phyloP scores from a whole-genome alignment of 2,888 invertebrate species.

The Eupithecia tripunctaria region DNA sequence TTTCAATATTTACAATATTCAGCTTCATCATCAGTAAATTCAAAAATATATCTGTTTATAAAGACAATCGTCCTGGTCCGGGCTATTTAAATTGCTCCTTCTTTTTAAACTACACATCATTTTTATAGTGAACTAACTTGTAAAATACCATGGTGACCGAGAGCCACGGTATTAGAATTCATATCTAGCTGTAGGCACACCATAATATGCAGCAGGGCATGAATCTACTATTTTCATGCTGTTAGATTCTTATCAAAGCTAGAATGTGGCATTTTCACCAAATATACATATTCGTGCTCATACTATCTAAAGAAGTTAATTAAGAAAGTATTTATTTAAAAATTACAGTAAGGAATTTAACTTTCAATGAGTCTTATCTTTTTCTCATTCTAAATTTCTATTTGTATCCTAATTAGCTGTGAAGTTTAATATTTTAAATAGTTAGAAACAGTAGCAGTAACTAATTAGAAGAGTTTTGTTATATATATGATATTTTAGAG shows the following conservation, averaged over 20 bases:
- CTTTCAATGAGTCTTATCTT: not conserved
- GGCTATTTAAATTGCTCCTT: not conserved
- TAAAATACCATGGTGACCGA: not conserved
- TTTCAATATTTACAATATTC: not conserved
- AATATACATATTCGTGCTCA: not conserved
- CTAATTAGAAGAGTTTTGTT: not conserved
- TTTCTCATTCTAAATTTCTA: not conserved
- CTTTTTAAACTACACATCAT: not conserved
- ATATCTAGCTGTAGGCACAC: not conserved
- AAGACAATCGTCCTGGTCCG: not conserved
- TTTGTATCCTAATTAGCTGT: constrained; percentile 22
- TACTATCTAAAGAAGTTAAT: constrained; percentile 4
- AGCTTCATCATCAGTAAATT: not conserved
- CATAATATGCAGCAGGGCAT: not conserved
- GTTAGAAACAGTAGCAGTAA: not conserved
- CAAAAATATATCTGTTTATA: not conserved
- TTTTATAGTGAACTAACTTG: not conserved
- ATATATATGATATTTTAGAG: not conserved
- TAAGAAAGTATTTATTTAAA: not conserved
- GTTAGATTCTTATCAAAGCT: not conserved
- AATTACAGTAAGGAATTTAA: constrained; percentile 4
- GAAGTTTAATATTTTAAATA: not conserved
- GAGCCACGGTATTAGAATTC: not conserved
- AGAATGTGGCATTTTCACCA: not conserved
- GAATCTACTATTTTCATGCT: not conserved